A percentile compares a stretch with the other conserved stretches of the same genome.
phyloP scores from a whole-genome alignment of 2,888 invertebrate species.

The Amiota communis region DNA sequence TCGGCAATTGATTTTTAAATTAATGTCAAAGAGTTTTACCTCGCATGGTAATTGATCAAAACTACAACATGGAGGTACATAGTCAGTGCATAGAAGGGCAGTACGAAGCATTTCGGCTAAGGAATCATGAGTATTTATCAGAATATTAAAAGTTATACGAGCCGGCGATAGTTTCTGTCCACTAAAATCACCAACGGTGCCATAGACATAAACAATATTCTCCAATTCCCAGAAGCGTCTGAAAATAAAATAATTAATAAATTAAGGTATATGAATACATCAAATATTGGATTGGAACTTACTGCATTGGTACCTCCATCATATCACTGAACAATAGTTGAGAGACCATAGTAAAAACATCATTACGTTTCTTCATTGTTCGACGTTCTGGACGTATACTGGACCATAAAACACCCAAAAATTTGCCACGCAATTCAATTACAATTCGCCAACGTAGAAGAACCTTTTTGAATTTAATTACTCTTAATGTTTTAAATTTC shows the following conservation, averaged over 20 bases:
- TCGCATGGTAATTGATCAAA: too few species aligned
- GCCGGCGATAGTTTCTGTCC: too few species aligned
- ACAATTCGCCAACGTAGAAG: conserved; percentile 54
- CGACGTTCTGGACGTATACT: conserved; percentile 33
- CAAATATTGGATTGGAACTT: too few species aligned
- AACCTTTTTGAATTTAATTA: conserved; percentile 45
- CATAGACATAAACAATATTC: conserved; percentile 26
- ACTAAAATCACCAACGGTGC: neutral
- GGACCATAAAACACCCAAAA: conserved; percentile 52
- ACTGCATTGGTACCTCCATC: conserved; percentile 55
- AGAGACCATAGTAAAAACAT: conserved; percentile 58
- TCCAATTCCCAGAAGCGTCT: conserved; percentile 49
- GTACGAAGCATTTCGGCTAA: too few species aligned
- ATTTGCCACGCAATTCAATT: conserved; percentile 50
- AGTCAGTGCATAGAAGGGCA: too few species aligned
- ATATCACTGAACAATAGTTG: conserved; percentile 56
- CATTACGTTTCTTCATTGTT: conserved; percentile 46
- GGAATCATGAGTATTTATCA: too few species aligned
- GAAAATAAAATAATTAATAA: conserved; percentile 14
- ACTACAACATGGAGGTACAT: neutral
- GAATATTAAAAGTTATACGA: too few species aligned
- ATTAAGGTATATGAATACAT: too few species aligned
- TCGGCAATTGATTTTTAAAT: conserved; percentile 53
- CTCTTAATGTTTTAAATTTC: conserved; percentile 55
- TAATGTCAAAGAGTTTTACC: conserved; percentile 46